phyloP scores from a whole-genome alignment of 2,797 vertebrate species.

The Danio albolineatus region DNA sequence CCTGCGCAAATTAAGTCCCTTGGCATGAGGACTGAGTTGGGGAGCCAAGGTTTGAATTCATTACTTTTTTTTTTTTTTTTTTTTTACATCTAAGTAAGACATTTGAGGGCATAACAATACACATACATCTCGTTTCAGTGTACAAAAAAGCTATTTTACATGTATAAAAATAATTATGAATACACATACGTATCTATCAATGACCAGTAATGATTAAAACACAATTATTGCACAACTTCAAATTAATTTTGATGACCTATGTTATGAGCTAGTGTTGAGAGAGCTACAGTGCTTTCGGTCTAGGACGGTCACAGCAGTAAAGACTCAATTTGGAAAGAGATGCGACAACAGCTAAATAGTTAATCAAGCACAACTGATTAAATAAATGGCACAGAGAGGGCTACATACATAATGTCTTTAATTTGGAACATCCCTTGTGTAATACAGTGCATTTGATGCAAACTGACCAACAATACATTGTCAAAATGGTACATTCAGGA shows the following conservation, averaged over 20 bases:
- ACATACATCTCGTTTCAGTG: background rate
- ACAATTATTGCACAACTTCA: background rate
- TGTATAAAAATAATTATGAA: no score
- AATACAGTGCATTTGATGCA: background rate
- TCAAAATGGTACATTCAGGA: background rate
- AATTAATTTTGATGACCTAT: background rate
- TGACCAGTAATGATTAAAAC: background rate
- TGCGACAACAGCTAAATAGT: constrained; percentile 12
- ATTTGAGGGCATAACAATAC: background rate
- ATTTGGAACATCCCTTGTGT: background rate
- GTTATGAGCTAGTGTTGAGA: background rate
- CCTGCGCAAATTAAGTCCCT: constrained; percentile 49
- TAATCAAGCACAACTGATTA: constrained; percentile 20
- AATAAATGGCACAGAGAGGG: background rate
- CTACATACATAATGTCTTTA: background rate
- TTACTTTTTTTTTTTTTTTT: background rate
- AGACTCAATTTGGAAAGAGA: constrained; percentile 4
- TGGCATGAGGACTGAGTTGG: constrained; percentile 35
- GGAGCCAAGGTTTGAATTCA: constrained; percentile 35
- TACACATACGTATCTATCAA: no score
- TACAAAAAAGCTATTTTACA: no score
- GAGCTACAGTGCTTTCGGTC: background rate
- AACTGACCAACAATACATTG: background rate
- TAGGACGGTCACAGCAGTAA: background rate
- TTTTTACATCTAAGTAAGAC: constrained; percentile 15